Base-by-base conservation (phyloP, 2,888 invertebrate genomes). In the Sinopyrophorus schimmeli region DNA sequence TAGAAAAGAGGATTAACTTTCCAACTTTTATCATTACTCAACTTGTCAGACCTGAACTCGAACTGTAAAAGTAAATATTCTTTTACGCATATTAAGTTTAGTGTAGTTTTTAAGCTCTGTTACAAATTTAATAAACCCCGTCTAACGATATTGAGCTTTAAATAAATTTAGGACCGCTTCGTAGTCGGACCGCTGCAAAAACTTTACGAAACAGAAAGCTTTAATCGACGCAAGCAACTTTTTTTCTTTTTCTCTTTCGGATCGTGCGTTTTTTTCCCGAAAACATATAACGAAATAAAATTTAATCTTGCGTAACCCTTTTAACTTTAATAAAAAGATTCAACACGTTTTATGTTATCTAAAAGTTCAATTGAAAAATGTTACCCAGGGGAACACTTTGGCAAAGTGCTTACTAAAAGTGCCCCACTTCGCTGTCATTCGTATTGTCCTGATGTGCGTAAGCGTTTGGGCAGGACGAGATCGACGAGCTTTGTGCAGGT, bases 291-390 rank as follows among this genome's bases (percentile, higher is more conserved):
- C n/a, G 7, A 2, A 21, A 21, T 18, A 21, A 21, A 21, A n/a
- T 5, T 5, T 9, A 35, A 35, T 35, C 24, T 35, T 11, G 23
- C 16, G 35, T 35, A 23, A 35, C 35, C 15, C 24, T 16, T 35
- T 23, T 35, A 24, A 35, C 27, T 21, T 21, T 10, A 3, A 14
- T 23, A 15, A 38, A 38, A 27, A 9, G 28, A 27, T 39, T 28
- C 28, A 26, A 12, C 28, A 39, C 39, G 27, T 39, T 39, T 39
- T 16, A 39, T 28, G 26, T 39, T 27, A 27, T 18, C 39, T 17
- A 35, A 28, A 46, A 51, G 46, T 51, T 51, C 38, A 46, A 51
- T 46, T 51, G 51, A 51, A 46, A 51, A 46, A 51, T 28, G 41
- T 35, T 37, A 41, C 51, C 31, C 41, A 18, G 12, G 47, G 41